Conservation (phyloP, 1,140 invertebrate genomes). For the Tenebrio molitor region DNA sequence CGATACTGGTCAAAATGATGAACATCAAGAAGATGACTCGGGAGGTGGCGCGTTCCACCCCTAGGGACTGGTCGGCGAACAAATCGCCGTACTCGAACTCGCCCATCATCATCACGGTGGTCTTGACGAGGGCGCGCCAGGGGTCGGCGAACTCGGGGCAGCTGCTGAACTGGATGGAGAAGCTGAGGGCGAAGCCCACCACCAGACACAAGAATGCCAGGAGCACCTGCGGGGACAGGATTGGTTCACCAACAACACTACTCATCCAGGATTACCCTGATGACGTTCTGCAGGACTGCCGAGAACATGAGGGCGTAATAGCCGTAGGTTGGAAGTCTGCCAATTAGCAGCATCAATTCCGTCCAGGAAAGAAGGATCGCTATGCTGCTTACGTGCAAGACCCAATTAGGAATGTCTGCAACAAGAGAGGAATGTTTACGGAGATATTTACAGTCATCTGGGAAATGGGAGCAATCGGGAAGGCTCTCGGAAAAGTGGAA, state of each 20-base stretch:
- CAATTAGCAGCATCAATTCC: constrained; percentile 70
- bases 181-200: constrained; percentile 71
- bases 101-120: constrained; percentile 74
- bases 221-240: too few relatives aligned
- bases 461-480: too few relatives aligned
- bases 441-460: too few relatives aligned
- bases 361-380: constrained; percentile 70
- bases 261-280: constrained; percentile 68
- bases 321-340: constrained; percentile 68
- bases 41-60: constrained; percentile 38
- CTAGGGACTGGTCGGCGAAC: constrained; percentile 58
- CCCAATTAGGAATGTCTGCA: constrained; percentile 60
- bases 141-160: constrained; percentile 66
- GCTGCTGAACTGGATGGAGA: constrained; percentile 69
- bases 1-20: constrained; percentile 74
- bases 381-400: constrained; percentile 66
- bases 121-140: constrained; percentile 68
- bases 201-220: constrained; percentile 70
- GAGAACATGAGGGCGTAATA: constrained; percentile 71
- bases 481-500: too few relatives aligned
- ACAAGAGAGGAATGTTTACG: constrained; percentile 14
- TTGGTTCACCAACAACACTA: too few relatives aligned
- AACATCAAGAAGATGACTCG: constrained; percentile 73
- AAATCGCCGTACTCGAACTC: constrained; percentile 70
- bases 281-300: constrained; percentile 68